Evolutionary conservation across 2,113 vertebrate genomes (phyloP).

Genomic region (Alosa alosa): DNA sequence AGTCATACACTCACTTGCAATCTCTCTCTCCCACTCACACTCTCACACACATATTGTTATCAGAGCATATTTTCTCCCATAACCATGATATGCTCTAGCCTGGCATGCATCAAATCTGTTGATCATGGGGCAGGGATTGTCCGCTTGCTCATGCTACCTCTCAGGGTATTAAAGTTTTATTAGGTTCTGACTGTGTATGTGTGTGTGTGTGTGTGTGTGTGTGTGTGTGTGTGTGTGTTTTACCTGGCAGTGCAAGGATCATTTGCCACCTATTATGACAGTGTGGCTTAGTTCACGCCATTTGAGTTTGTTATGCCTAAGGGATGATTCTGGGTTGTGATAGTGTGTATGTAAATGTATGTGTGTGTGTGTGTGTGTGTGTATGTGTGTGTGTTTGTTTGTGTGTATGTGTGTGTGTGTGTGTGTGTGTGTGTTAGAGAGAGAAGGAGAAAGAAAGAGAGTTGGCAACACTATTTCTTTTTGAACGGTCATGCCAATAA

Average conservation of each 20-base stretch:
- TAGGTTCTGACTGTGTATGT: neutral
- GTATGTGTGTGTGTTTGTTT: neutral
- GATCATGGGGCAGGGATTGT: neutral
- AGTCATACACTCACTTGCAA: neutral
- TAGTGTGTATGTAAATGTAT: neutral
- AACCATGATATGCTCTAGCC: neutral
- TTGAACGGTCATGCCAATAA: no score
- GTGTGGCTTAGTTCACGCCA: neutral
- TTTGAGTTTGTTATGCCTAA: neutral
- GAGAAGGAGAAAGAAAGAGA: no score
- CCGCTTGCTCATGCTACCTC: neutral
- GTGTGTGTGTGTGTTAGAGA: neutral
- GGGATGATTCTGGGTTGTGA: neutral
- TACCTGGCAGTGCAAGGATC: neutral
- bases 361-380: neutral
- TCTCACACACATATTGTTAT: neutral
- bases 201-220: conserved; percentile 13
- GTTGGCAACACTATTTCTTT: no score
- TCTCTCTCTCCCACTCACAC: neutral
- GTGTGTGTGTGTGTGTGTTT: conserved; percentile 1
- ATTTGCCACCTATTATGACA: conserved; percentile 9
- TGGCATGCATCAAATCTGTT: neutral
- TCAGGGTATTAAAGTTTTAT: neutral
- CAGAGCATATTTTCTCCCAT: neutral
- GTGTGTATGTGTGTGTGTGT: conserved; percentile 5